Evolutionary conservation across 1,140 invertebrate genomes (phyloP).

Genomic region (Cryptotermes secundus): DNA sequence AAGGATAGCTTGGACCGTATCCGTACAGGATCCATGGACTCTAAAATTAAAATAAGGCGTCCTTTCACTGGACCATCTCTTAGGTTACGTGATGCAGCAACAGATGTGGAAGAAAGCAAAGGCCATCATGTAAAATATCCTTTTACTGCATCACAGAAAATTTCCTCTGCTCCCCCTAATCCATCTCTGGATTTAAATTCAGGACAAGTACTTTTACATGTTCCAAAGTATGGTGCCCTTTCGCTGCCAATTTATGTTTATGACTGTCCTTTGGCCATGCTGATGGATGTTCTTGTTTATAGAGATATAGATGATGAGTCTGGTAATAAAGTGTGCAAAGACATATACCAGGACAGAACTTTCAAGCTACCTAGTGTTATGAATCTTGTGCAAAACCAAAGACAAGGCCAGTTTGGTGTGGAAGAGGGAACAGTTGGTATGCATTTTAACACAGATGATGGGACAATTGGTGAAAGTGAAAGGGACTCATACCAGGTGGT

Average conservation of each 20-base stretch:
- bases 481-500: not conserved
- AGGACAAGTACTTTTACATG: not conserved
- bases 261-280: conserved; percentile 61
- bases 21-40: conserved; percentile 35
- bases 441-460: not conserved
- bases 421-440: not conserved
- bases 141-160: not conserved
- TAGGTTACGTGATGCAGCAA: not conserved
- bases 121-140: not conserved
- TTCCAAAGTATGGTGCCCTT: conserved; percentile 40
- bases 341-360: conserved; percentile 52
- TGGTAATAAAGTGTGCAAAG: conserved; percentile 22
- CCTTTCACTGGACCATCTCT: not conserved
- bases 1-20: conserved; percentile 25
- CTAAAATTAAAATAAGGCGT: conserved; percentile 14
- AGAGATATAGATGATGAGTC: conserved; percentile 38
- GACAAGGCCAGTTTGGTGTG: not conserved
- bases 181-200: not conserved
- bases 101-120: not conserved
- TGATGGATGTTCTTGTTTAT: conserved; percentile 61
- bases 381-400: not conserved
- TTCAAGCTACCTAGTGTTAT: conserved; percentile 45
- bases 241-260: conserved; percentile 68
- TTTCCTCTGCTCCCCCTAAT: not conserved
- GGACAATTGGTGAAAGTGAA: not conserved